Percentiles rank a stretch among this genome's conserved stretches.
Evolutionary conservation across 2,113 vertebrate species (phyloP).

Genomic region (Prolemur simus): DNA sequence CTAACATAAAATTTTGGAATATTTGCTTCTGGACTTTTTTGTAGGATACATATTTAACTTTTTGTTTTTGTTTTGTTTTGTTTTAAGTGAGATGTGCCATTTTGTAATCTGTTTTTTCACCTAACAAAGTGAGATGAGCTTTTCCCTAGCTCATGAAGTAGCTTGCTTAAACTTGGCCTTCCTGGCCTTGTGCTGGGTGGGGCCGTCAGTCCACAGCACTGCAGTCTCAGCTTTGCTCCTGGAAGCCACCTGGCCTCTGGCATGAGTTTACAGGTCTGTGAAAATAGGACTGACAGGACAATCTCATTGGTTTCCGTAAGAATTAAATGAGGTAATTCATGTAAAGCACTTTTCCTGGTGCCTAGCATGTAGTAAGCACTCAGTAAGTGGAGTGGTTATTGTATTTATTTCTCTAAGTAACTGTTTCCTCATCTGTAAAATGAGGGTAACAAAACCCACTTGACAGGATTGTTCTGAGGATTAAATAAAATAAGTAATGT

Average conservation of each 20-base stretch:
- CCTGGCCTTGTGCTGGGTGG: background rate
- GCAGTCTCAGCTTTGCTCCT: background rate
- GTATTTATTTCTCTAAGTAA: too few relatives aligned
- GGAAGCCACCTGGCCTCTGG: background rate
- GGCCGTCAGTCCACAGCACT: background rate
- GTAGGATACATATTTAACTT: background rate
- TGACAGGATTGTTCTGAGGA: too few relatives aligned
- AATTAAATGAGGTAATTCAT: too few relatives aligned
- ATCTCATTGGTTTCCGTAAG: too few relatives aligned
- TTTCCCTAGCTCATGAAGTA: background rate
- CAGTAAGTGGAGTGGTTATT: too few relatives aligned
- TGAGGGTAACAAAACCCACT: too few relatives aligned
- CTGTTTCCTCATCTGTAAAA: too few relatives aligned
- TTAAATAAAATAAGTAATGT: too few relatives aligned
- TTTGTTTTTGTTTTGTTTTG: too few relatives aligned
- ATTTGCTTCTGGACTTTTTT: background rate
- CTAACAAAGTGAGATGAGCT: background rate
- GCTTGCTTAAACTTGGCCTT: background rate
- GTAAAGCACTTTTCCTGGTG: too few relatives aligned
- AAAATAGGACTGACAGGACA: too few relatives aligned
- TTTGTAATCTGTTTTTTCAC: background rate
- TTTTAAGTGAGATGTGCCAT: background rate
- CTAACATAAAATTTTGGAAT: background rate
- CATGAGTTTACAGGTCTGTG: background rate
- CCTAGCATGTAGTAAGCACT: too few relatives aligned